Base-by-base conservation (phyloP, 2,797 vertebrate genomes). In the Chromobotia macracanthus region DNA sequence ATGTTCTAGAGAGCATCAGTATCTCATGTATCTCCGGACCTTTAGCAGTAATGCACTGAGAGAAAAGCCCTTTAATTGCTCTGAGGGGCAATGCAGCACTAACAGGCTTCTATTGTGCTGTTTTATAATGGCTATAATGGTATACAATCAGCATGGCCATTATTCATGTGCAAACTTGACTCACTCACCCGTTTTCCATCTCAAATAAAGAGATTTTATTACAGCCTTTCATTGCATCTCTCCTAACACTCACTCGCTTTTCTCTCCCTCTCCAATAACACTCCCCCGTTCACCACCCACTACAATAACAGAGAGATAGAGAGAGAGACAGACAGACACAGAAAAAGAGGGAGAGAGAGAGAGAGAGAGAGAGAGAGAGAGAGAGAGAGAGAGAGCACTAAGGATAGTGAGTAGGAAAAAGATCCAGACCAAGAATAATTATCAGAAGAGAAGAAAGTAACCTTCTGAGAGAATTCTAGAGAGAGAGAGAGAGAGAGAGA, bases 261-360 rank as follows among this genome's bases (percentile, higher is more conserved):
- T 89, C 87, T 90, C 88, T 90, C 87, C 86, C 79, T 83, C 82
- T 77, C 77, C 87, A 88, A 91, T 92, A 92, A 90, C 92, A 93
- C 92, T 89, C 90, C 90, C 89, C 88, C 90, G 89, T 91, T 90
- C 87, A 75, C 90, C 91, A 72, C 92, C 92, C 89, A 93, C 93
- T 88, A 86, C 79, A 91, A 84, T 87, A 91, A 90, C 79, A 89
- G 86, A 84, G 74, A 84, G 75, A 82, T n/a, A 12, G 60, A 82
- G 71, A 80, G 64, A 64, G 63, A 44, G 21, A 12, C 31, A 31
- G 31, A 31, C 1, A 31, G 31, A 31, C 31, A 63, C 58, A 82
- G 77, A 80, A 74, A 75, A n/a, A n/a, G n/a, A n/a, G n/a, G n/a
- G 60, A 82, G 71, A 79, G 66, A 64, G 65, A 72, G 71, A 82